Evolutionary conservation across 2,888 invertebrate genomes (phyloP).

Genomic region (Cephonodes hylas): DNA sequence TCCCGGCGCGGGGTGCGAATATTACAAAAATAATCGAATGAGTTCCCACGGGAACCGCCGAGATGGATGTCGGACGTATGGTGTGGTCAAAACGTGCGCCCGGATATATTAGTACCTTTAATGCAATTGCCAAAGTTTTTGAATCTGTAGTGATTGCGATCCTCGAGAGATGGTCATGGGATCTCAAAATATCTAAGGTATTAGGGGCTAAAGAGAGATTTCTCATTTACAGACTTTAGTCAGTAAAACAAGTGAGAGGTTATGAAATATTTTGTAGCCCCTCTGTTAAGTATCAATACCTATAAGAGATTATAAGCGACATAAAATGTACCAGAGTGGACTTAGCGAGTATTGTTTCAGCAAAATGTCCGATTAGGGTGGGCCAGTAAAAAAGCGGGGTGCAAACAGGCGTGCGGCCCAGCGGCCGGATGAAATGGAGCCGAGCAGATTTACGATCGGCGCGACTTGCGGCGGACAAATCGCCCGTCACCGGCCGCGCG

Average conservation of each 20-base stretch:
- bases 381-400: not conserved
- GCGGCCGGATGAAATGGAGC: not conserved
- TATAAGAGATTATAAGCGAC: not conserved
- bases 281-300: too few relatives aligned
- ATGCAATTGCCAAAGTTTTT: not conserved
- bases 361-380: not conserved
- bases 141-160: not conserved
- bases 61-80: not conserved
- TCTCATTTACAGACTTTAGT: too few relatives aligned
- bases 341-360: not conserved
- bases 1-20: not conserved
- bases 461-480: conserved; percentile 1
- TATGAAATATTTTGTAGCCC: too few relatives aligned
- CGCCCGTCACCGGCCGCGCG: conserved; percentile 4
- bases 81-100: not conserved
- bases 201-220: too few relatives aligned
- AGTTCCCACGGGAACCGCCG: conserved; percentile 5
- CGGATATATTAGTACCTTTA: not conserved
- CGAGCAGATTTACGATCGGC: conserved; percentile 7
- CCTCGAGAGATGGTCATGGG: not conserved
- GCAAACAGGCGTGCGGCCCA: not conserved
- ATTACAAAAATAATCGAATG: conserved; percentile 8
- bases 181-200: too few relatives aligned
- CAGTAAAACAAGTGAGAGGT: too few relatives aligned
- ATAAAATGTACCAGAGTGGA: not conserved